phyloP scores from a whole-genome alignment of 2,797 vertebrate species.

The Macrochelys suwanniensis region DNA sequence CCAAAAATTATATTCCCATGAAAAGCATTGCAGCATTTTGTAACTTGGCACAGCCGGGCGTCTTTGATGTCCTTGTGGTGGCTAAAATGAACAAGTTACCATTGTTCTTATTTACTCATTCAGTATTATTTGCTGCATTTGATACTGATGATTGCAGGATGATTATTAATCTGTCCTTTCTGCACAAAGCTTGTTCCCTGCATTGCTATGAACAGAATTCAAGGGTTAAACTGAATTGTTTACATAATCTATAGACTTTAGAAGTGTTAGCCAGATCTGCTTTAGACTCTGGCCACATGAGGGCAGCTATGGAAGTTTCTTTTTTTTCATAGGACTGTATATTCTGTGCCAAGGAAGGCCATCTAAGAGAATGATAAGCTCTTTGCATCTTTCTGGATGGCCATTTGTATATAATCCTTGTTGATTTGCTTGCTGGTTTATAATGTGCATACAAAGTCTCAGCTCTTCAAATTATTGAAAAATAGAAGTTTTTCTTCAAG shows the following conservation, averaged over 20 bases:
- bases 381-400: not conserved
- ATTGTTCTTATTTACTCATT: not conserved
- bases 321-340: not conserved
- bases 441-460: not conserved
- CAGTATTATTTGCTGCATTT: not conserved
- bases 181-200: not conserved
- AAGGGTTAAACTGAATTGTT: not conserved
- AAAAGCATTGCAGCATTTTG: not conserved
- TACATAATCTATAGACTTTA: not conserved
- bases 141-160: not conserved
- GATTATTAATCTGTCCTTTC: not conserved
- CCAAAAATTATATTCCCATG: not conserved
- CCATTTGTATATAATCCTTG: not conserved
- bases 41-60: not conserved
- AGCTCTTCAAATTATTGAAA: not conserved
- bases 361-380: constrained; percentile 5
- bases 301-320: not conserved
- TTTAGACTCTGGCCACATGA: not conserved
- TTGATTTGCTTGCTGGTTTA: not conserved
- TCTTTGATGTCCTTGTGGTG: not conserved
- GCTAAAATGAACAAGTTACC: not conserved
- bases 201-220: not conserved
- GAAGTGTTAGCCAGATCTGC: not conserved
- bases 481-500: not conserved
- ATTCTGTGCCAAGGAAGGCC: not conserved